Evolutionary conservation across 2,113 vertebrate genomes (phyloP), one percentile per base, ranked within the genome.

Genomic region (Triplophysa siluroides): DNA sequence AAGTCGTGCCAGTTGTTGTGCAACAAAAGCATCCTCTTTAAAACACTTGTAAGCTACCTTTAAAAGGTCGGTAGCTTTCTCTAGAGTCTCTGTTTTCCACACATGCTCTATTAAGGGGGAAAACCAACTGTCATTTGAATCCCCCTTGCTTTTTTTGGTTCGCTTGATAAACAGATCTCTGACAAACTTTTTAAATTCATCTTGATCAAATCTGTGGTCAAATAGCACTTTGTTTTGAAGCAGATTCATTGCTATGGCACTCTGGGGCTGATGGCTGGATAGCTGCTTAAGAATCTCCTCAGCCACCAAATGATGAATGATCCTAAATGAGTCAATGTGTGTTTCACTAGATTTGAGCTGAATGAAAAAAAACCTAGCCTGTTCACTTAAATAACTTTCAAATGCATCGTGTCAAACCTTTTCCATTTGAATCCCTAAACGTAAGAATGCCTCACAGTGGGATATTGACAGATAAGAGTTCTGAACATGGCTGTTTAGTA

Each of bases 261-360:
- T 94, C 61, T 91, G 92, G 1, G 88, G 91, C 76, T 91, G 76
- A 76, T 89, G 76, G 0, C 11, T 80, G 65, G 91, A 83, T 76
- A 95, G 92, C 74, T 95, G 94, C 1, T 88, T 60, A 6, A 96
- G 88, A 78, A 95, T 93, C 91, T 95, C 93, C 78, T 93, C 90
- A 79, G 94, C 94, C 79, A 96, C 91, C 11, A 94, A 82, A n/a
- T 90, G 86, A 82, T 96, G 94, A 84, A 95, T 94, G 81, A 96
- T 95, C 78, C 81, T 90, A 80, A 95, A 79, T 13, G 89, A 92
- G 61, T 85, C 47, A 81, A 95, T 93, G 0, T 92, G 78, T 0
- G 91, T 92, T 47, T 85, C 92, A 0, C 89, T 90, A 82, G 95
- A 93, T 81, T 86, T 90, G 3, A 94, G 86, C 71, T 94, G 93